Evolutionary conservation across 2,888 invertebrate species (phyloP), one percentile per base, ranked within the genome.

Genomic region (Melangyna quadrimaculata): DNA sequence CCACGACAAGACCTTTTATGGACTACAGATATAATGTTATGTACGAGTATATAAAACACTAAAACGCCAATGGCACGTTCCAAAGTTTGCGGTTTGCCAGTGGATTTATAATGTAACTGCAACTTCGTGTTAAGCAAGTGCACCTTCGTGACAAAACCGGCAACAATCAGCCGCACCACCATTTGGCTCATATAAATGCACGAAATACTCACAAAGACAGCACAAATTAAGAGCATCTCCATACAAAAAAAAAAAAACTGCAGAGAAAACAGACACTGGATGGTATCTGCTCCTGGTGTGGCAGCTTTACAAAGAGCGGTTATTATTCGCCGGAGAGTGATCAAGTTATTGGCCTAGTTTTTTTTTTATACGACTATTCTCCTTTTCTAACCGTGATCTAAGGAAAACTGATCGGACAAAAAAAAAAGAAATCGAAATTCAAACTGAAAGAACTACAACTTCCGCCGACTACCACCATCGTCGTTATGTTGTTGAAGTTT

Each of bases 151-250:
- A 84, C 84, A 84, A 84, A 78, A 80, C 65, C 71, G 78, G 55
- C 75, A 51, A 69, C 71, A 59, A 37, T 59, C 74, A 57, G 70
- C 69, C 14, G 63, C 63, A 29, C 29, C 63, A 29, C 29, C 43
- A 29, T 37, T 63, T 10, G 17, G 10, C 63, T 19, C 22, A 27
- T 17, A 75, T 51, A 69, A 72, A 82, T 17, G 51, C 73, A 78
- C 57, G n/a, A 32, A 63, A 43, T 24, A 74, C 84, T 72, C 75
- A 79, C n/a, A n/a, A n/a, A 65, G 65, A 72, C 80, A n/a, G n/a
- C n/a, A 84, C 75, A 80, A 84, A 84, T 84, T 84, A 84, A 84
- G 84, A 80, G 79, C 84, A 84, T 84, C 84, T 78, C 67, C 72
- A 59, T 51, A 27, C 48, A 72, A 61, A 0, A 17, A 59, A 22